Conservation (phyloP, 1,140 invertebrate species). For the Latrodectus geometricus region DNA sequence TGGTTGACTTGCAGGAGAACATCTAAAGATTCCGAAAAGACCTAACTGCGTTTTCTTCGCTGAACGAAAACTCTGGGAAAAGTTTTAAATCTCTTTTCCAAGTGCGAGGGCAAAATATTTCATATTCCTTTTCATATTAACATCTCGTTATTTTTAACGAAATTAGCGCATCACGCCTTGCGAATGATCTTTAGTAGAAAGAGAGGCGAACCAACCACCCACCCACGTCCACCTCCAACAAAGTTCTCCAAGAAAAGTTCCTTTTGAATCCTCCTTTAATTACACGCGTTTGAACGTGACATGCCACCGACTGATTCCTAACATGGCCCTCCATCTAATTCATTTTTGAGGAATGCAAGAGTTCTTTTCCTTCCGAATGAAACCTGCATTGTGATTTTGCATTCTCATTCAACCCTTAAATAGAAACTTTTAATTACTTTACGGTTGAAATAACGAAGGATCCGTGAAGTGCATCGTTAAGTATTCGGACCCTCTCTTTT, state of each 20-base stretch:
- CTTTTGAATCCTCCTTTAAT: slow-evolving; percentile 58
- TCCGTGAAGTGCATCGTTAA: slow-evolving; percentile 61
- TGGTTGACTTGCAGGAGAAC: neutral
- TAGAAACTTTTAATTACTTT: slow-evolving; percentile 62
- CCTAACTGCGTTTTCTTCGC: neutral
- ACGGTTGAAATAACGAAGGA: slow-evolving; percentile 33
- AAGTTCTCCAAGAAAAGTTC: slow-evolving; percentile 25
- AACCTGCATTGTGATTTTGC: slow-evolving; percentile 58
- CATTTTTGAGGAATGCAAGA: slow-evolving; percentile 58
- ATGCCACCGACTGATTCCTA: slow-evolving; percentile 39
- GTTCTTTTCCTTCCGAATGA: slow-evolving; percentile 49
- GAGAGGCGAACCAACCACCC: neutral
- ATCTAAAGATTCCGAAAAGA: slow-evolving; percentile 36
- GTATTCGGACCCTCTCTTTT: slow-evolving; percentile 43
- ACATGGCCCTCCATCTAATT: slow-evolving; percentile 32
- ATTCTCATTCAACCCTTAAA: slow-evolving; percentile 60
- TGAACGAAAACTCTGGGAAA: slow-evolving; percentile 32
- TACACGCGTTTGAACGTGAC: slow-evolving; percentile 57
- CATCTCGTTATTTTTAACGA: slow-evolving; percentile 61
- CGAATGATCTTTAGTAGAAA: slow-evolving; percentile 33
- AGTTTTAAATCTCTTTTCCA: slow-evolving; percentile 57
- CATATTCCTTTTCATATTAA: slow-evolving; percentile 62
- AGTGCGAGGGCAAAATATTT: slow-evolving; percentile 56
- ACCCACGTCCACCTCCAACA: neutral
- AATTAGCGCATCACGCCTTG: slow-evolving; percentile 51